phyloP scores from a whole-genome alignment of 2,113 vertebrate genomes.

The Petrocephalus microphthalmus region DNA sequence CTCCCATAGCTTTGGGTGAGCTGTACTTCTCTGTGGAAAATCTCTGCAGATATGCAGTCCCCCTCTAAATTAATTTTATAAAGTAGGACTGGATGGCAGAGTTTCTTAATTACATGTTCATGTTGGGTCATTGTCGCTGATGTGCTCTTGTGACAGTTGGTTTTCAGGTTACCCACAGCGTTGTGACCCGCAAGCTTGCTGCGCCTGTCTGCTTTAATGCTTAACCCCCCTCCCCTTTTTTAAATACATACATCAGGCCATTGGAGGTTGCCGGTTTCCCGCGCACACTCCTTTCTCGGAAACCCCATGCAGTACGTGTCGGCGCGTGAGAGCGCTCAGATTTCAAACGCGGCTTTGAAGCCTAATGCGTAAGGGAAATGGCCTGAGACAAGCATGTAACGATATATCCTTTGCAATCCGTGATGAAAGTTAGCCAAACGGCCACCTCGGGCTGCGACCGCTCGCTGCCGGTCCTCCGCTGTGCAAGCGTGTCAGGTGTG shows the following conservation, averaged over 20 bases:
- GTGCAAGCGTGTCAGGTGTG: background rate
- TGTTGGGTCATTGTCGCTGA: background rate
- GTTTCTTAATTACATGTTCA: background rate
- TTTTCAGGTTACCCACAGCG: slow-evolving; percentile 27
- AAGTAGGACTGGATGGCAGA: background rate
- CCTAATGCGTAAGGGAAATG: slow-evolving; percentile 16
- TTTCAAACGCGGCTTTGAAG: slow-evolving; percentile 30
- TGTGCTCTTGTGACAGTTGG: too few species aligned
- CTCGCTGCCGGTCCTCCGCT: background rate
- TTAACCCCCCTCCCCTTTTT: slow-evolving; percentile 35
- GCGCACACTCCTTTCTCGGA: background rate
- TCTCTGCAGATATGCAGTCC: background rate
- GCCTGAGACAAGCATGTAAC: slow-evolving; percentile 20
- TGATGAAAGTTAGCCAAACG: slow-evolving; percentile 25
- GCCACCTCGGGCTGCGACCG: slow-evolving; percentile 7
- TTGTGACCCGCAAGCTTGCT: slow-evolving; percentile 33
- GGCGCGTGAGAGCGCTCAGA: slow-evolving; percentile 23
- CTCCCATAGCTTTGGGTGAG: background rate
- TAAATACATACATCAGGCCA: slow-evolving; percentile 41
- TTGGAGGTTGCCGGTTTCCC: background rate
- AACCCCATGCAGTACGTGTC: slow-evolving; percentile 5
- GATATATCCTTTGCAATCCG: slow-evolving; percentile 20
- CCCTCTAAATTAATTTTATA: background rate
- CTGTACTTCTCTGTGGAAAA: background rate
- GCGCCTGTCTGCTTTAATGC: slow-evolving; percentile 48